These are phyloP conservation scores for Casuarius casuarius DNA, from an alignment of 2,113 vertebrate genomes.

Conservation along the genomic window DNA sequence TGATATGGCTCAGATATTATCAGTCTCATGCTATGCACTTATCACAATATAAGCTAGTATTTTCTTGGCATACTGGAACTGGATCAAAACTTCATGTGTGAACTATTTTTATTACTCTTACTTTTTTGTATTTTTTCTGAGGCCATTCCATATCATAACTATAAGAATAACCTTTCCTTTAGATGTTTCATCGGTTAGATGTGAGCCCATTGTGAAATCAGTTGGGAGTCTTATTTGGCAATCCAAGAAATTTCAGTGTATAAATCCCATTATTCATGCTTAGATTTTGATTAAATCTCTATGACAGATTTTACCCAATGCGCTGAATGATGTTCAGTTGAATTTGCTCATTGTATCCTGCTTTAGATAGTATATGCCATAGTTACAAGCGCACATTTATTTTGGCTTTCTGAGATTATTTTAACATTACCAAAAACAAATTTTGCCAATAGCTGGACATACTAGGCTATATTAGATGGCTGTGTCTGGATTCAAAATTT, in stretches of 20 bases:
- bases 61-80: neutral
- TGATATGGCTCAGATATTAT: neutral
- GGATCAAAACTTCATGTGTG: neutral
- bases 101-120: neutral
- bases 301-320: neutral
- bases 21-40: neutral
- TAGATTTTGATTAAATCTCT: conserved; percentile 17
- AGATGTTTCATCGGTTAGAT: neutral
- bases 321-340: neutral
- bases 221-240: neutral
- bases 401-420: neutral
- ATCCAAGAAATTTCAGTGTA: neutral
- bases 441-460: neutral
- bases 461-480: neutral
- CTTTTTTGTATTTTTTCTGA: neutral
- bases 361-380: neutral
- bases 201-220: neutral
- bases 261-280: neutral
- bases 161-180: neutral
- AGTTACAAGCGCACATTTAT: neutral
- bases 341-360: neutral
- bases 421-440: neutral
- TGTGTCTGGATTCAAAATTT: neutral
- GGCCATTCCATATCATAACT: neutral
- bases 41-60: neutral